Conservation (phyloP, 2,888 invertebrate genomes). For the Drosophila quinaria region DNA sequence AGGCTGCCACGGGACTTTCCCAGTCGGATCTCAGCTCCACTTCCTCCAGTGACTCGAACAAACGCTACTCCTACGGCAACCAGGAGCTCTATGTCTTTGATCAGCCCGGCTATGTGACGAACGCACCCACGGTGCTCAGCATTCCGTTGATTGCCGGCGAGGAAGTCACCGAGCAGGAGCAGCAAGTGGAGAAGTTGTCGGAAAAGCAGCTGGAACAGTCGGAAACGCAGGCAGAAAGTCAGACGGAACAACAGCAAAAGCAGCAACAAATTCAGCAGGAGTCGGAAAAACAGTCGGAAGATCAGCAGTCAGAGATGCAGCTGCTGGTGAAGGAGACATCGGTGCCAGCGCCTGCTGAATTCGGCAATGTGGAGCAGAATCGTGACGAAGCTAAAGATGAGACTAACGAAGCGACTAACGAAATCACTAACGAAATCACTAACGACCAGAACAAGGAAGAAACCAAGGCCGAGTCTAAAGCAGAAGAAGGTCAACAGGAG, state of each 20-base stretch:
- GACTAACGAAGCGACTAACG: background rate
- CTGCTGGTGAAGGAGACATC: background rate
- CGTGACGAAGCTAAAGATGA: background rate
- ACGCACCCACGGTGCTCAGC: conserved; percentile 53
- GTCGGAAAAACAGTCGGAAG: background rate
- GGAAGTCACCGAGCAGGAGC: conserved; percentile 10
- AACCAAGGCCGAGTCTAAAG: background rate
- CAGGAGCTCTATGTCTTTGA: conserved; percentile 92
- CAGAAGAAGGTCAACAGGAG: background rate
- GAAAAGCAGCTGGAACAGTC: background rate
- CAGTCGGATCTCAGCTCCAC: conserved; percentile 92
- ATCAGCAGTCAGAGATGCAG: background rate
- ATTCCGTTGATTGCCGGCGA: conserved; percentile 46
- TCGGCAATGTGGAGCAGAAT: conserved; percentile 9
- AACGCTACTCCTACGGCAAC: conserved; percentile 92
- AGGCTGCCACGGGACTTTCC: conserved; percentile 89
- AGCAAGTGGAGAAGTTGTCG: background rate
- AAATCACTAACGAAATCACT: background rate
- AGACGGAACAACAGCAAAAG: conserved; percentile 54
- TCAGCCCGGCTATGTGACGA: conserved; percentile 89
- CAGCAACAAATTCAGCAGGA: background rate
- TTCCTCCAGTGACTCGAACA: conserved; percentile 90
- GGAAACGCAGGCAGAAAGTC: background rate
- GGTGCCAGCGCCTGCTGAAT: conserved; percentile 39
- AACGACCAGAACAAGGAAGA: background rate